Percentiles rank a stretch among this genome's conserved stretches.
These are phyloP conservation scores for Orchesellides sinensis DNA, from an alignment of 2,888 invertebrate genomes.

Conservation along the genomic window DNA sequence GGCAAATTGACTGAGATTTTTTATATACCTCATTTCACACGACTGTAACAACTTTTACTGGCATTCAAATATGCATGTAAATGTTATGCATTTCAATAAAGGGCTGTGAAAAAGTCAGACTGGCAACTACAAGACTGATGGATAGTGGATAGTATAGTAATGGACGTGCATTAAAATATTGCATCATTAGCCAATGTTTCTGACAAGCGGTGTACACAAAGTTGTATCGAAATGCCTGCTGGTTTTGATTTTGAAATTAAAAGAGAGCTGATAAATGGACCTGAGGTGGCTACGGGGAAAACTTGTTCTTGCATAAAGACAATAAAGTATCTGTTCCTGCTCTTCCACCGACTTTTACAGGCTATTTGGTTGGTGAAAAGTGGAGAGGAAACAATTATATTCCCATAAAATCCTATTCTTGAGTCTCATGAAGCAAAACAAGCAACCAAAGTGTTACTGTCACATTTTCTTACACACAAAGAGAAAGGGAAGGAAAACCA, in stretches of 20 bases:
- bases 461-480: conserved; percentile 30
- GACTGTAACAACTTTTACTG: no score
- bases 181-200: no score
- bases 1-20: conserved; percentile 30
- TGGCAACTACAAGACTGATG: no score
- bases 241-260: not conserved
- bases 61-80: no score
- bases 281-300: not conserved
- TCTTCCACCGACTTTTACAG: conserved; percentile 20
- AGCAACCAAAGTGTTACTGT: conserved; percentile 16
- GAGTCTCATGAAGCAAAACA: conserved; percentile 23
- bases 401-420: conserved; percentile 15
- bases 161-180: no score
- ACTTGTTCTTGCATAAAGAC: not conserved
- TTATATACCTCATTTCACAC: no score
- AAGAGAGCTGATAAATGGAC: not conserved
- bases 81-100: no score
- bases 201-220: no score
- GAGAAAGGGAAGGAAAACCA: conserved; percentile 2
- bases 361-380: conserved; percentile 22
- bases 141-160: no score
- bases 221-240: no score
- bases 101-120: no score
- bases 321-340: not conserved
- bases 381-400: conserved; percentile 29